Evolutionary conservation across 2,113 vertebrate species (phyloP).

Genomic region (Aptenodytes patagonicus): DNA sequence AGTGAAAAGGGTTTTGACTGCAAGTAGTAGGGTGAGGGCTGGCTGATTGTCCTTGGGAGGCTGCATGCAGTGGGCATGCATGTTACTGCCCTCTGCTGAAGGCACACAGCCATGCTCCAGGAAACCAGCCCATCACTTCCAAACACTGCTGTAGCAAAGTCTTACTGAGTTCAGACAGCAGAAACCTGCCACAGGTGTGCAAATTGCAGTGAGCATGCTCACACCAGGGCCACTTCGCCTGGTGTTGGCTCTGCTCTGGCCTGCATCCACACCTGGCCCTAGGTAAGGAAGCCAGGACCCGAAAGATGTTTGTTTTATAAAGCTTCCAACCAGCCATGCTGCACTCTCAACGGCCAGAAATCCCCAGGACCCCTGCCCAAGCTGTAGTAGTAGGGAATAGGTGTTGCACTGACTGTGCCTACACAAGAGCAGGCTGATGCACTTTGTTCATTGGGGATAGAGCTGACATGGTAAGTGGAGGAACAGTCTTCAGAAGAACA

Average conservation of each 20-base stretch:
- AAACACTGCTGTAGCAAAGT: neutral
- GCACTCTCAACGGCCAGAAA: neutral
- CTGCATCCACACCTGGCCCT: neutral
- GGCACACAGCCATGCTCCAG: neutral
- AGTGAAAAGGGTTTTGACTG: neutral
- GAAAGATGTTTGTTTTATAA: neutral
- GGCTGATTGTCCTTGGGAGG: neutral
- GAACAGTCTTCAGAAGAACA: neutral
- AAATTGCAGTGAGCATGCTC: neutral
- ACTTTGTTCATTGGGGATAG: neutral
- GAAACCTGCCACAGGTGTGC: neutral
- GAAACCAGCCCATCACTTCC: neutral
- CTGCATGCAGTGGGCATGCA: fast-evolving
- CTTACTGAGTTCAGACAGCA: neutral
- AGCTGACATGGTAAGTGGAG: neutral
- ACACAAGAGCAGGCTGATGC: neutral
- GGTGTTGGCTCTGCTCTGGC: neutral
- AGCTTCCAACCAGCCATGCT: neutral
- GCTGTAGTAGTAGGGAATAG: neutral
- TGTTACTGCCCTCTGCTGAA: neutral
- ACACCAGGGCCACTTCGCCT: neutral
- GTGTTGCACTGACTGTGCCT: neutral
- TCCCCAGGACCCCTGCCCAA: too few species aligned
- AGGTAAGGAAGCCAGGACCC: neutral
- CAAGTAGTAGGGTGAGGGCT: neutral